These are phyloP conservation scores for Geotrupes spiniger DNA, from an alignment of 2,888 invertebrate genomes.

Conservation along the genomic window DNA sequence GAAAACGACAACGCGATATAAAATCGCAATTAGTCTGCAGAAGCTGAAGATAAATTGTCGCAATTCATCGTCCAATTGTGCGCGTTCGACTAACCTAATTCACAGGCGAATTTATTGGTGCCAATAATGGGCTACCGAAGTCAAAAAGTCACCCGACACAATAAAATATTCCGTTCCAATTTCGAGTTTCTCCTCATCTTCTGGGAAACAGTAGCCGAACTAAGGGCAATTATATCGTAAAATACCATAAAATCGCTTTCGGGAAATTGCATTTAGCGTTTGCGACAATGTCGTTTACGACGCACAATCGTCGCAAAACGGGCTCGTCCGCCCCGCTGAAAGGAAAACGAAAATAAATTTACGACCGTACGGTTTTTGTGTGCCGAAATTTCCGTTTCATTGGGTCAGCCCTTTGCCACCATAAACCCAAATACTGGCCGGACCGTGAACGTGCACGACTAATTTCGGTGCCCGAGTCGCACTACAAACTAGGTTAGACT, in stretches of 20 bases:
- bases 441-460: constrained; percentile 4
- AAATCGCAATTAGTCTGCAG: no score
- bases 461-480: constrained; percentile 6
- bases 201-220: constrained; percentile 30
- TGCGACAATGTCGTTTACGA: constrained; percentile 16
- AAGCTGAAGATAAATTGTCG: no score
- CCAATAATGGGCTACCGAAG: no score
- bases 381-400: constrained; percentile 31
- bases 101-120: no score
- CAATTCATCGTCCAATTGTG: no score
- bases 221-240: constrained; percentile 34
- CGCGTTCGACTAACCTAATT: no score
- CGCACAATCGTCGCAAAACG: constrained; percentile 21
- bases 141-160: no score
- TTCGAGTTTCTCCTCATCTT: constrained; percentile 19
- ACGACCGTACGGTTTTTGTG: constrained; percentile 26
- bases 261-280: constrained; percentile 16
- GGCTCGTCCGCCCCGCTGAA: constrained; percentile 28
- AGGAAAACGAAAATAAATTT: constrained; percentile 35
- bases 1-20: no score
- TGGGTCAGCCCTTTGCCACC: constrained; percentile 25
- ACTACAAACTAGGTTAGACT: constrained; percentile 16
- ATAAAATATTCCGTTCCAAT: constrained; percentile 11
- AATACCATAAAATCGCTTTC: constrained; percentile 31
- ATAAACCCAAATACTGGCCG: constrained; percentile 20